These are phyloP conservation scores for Mizuhopecten yessoensis DNA, from an alignment of 1,140 invertebrate species.

Conservation along the genomic window DNA sequence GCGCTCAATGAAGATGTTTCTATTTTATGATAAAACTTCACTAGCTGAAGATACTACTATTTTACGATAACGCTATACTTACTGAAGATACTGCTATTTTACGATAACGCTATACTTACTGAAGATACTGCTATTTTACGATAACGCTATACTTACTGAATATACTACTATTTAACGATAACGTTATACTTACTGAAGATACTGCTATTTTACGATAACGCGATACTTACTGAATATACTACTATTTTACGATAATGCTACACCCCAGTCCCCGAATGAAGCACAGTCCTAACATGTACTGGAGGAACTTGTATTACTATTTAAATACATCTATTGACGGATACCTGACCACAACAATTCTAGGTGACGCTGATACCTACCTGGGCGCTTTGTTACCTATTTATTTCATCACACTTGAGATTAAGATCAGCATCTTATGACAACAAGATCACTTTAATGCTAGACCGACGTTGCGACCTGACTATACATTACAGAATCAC, in stretches of 20 bases:
- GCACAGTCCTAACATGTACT: neutral
- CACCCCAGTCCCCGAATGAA: neutral
- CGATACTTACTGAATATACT: neutral
- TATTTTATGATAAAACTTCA: too few relatives aligned
- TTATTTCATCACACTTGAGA: constrained; percentile 35
- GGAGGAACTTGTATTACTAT: neutral
- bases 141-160: too few relatives aligned
- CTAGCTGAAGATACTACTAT: too few relatives aligned
- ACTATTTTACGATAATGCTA: neutral
- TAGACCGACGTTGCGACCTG: neutral
- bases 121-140: too few relatives aligned
- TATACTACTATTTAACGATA: neutral
- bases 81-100: too few relatives aligned
- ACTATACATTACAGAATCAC: constrained; percentile 17
- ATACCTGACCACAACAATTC: neutral
- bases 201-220: neutral
- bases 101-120: too few relatives aligned
- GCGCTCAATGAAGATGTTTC: too few relatives aligned
- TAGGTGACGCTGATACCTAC: neutral
- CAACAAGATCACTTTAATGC: constrained; percentile 27
- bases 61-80: too few relatives aligned
- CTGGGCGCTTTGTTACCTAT: constrained; percentile 12
- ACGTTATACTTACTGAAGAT: too few relatives aligned
- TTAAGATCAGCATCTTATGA: neutral
- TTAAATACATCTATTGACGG: neutral